Conservation (phyloP, 2,888 invertebrate genomes). For the Platycheirus rosarum region DNA sequence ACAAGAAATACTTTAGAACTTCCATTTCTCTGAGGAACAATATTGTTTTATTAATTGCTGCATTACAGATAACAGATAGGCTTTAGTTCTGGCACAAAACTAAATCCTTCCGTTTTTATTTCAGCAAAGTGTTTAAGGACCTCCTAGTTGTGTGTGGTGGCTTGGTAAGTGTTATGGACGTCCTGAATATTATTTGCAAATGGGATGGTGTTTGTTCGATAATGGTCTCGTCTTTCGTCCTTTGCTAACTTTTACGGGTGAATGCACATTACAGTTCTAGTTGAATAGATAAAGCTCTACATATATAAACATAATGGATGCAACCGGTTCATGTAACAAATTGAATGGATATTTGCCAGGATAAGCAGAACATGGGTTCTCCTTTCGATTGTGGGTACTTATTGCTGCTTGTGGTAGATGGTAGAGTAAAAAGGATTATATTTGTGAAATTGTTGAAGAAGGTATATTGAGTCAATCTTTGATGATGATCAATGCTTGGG, state of each 20-base stretch:
- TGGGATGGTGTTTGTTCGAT: slow-evolving; percentile 5
- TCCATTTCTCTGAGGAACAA: not conserved
- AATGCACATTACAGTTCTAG: slow-evolving; percentile 62
- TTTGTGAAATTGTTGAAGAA: too few species aligned
- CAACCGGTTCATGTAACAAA: slow-evolving; percentile 59
- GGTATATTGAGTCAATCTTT: too few species aligned
- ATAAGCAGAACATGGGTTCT: slow-evolving; percentile 4
- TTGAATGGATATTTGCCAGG: slow-evolving; percentile 31
- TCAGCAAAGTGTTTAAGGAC: slow-evolving; percentile 1
- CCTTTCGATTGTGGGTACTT: not conserved
- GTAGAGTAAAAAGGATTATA: too few species aligned
- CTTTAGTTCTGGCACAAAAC: not conserved
- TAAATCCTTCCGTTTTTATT: slow-evolving; percentile 3
- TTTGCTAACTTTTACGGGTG: slow-evolving; percentile 46
- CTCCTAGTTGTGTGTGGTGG: not conserved
- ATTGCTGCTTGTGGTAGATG: too few species aligned
- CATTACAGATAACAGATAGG: slow-evolving; percentile 4
- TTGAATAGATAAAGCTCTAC: slow-evolving; percentile 57
- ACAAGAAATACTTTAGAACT: not conserved
- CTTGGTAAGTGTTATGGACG: slow-evolving; percentile 3
- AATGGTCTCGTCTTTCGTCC: not conserved
- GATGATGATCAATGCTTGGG: too few species aligned
- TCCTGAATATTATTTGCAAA: slow-evolving; percentile 49
- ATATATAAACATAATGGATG: slow-evolving; percentile 54
- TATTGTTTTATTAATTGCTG: slow-evolving; percentile 20